A percentile compares a stretch with the other conserved stretches of the same genome.
phyloP scores from a whole-genome alignment of 1,140 invertebrate species.

The Lasioglossum baleicum region DNA sequence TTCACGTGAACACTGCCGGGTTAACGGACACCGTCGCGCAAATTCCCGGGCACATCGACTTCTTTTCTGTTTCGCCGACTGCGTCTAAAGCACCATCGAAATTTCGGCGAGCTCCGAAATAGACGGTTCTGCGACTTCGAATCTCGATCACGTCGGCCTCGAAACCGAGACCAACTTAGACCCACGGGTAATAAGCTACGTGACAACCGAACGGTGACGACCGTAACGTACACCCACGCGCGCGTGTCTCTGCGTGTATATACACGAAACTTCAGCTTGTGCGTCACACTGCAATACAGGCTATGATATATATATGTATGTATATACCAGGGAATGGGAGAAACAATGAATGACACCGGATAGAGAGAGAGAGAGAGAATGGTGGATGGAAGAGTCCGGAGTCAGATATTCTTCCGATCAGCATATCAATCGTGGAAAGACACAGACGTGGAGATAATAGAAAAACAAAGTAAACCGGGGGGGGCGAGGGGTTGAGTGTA shows the following conservation, averaged over 20 bases:
- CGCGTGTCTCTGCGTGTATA: constrained; percentile 9
- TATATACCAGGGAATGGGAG: background rate
- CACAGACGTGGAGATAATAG: constrained; percentile 28
- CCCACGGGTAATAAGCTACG: constrained; percentile 20
- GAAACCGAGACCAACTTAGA: background rate
- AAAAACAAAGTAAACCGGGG: constrained; percentile 8
- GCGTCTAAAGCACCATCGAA: background rate
- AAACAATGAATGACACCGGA: background rate
- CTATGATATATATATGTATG: constrained; percentile 27
- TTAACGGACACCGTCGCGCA: background rate
- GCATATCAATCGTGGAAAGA: constrained; percentile 41
- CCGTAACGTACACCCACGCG: background rate
- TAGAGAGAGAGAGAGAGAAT: no score
- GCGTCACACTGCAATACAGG: constrained; percentile 55
- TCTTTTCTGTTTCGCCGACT: no score
- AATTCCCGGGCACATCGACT: no score
- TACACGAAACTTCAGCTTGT: constrained; percentile 54
- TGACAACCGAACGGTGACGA: constrained; percentile 4
- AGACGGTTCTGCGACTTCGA: background rate
- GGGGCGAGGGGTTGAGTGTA: no score
- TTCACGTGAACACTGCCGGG: no score
- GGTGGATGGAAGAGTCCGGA: background rate
- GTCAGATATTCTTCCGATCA: constrained; percentile 6
- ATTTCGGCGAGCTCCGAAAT: background rate
- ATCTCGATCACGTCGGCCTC: constrained; percentile 2